Evolutionary conservation across 2,888 invertebrate species (phyloP).

Genomic region (Chelonus formosanus): DNA sequence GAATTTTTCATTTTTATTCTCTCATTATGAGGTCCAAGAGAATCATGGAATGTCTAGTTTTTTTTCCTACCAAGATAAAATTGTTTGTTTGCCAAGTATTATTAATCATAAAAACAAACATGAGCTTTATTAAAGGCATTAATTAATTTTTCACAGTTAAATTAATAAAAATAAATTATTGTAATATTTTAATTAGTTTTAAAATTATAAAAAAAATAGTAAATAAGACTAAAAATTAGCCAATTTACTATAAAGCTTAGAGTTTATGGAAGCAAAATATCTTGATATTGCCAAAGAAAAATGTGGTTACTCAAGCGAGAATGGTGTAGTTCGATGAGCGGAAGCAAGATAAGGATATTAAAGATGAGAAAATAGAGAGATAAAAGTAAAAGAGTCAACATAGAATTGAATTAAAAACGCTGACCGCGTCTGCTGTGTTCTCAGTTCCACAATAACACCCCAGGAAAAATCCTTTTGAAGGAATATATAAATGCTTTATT

Average conservation of each 20-base stretch:
- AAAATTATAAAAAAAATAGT: no score
- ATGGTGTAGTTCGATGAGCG: slow-evolving; percentile 31
- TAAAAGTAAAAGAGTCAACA: slow-evolving; percentile 19
- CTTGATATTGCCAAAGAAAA: slow-evolving; percentile 41
- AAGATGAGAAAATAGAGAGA: slow-evolving; percentile 34
- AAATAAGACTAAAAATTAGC: slow-evolving; percentile 12
- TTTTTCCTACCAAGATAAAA: no score
- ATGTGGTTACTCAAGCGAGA: slow-evolving; percentile 17
- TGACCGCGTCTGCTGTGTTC: slow-evolving; percentile 12
- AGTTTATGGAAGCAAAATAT: slow-evolving; percentile 50
- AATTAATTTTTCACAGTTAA: no score
- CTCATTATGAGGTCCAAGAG: no score
- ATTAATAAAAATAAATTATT: no score
- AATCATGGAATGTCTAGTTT: no score
- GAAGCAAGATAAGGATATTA: slow-evolving; percentile 48
- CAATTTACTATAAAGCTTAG: slow-evolving; percentile 54
- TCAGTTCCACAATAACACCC: slow-evolving; percentile 42
- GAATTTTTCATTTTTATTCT: no score
- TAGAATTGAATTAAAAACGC: slow-evolving; percentile 38
- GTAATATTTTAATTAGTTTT: no score
- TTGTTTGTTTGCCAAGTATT: no score
- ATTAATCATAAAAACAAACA: no score
- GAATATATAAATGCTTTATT: slow-evolving; percentile 55
- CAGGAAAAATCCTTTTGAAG: slow-evolving; percentile 7
- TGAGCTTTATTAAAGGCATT: no score